Base-by-base conservation (phyloP, 2,113 vertebrate species). In the Semnopithecus entellus region DNA sequence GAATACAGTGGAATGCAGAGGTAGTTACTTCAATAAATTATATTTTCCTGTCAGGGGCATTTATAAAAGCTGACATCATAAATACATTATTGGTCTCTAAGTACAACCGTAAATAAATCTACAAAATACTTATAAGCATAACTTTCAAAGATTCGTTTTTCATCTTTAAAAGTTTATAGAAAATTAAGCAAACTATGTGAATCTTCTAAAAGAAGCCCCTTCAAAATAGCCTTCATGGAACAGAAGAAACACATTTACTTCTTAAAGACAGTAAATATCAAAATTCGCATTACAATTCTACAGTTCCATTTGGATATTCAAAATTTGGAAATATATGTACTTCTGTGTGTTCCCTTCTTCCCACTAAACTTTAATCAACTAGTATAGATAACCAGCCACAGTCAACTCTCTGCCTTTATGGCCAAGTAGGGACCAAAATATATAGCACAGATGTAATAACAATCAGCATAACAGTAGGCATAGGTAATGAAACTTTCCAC, bases 51-150 rank as follows among this genome's bases (percentile, higher is more conserved):
- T 88, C 55, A 94, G 76, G 88, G 64, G 57, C 50, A 86, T 64
- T 87, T 92, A 97, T 22, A 48, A 75, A 95, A 88, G 52, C 8
- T 90, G 85, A 80, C 80, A 94, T 84, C 91, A 81, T 88, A 95
- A 70, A 80, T 43, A 52, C 7, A 78, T 82, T 79, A 78, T 35
- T 66, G 70, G 86, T 90, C 80, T 95, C 64, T 66, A 92, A 78
- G 80, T 94, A 95, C 73, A 88, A 59, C 45, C 5, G 23, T 66
- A 81, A 57, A 61, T 52, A 95, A 35, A 17, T 66, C 57, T 73
- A 11, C 20, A 85, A 92, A 76, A 85, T 73, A 92, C 70, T 92
- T 96, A 59, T 30, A 88, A 84, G 81, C 48, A n/a, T 73, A 85
- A 82, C 5, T 57, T 52, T 81, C 30, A 76, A 87, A 93, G 70